Base-by-base conservation (phyloP, 2,797 vertebrate genomes). In the Notamacropus eugenii region DNA sequence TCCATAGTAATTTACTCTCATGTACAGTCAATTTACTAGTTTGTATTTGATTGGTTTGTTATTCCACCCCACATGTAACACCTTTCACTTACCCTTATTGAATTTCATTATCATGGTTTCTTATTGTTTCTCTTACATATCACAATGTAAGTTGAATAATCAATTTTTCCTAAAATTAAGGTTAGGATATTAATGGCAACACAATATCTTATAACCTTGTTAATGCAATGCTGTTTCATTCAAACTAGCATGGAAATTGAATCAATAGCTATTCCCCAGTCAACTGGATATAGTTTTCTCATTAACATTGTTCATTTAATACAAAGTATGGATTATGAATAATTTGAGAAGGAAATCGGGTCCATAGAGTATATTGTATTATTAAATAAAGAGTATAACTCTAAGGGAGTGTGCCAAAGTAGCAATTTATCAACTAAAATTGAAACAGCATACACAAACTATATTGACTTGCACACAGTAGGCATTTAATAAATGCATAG, bases 221-320 rank as follows among this genome's bases (percentile, higher is more conserved):
- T 94, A 96, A 94, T 82, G 54, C 62, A 90, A 96, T 90, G 55
- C 92, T 82, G 50, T 31, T 94, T 97, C 93, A 93, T 95, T 97
- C 96, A 97, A 97, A 98, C 93, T 97, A 97, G 96, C 90, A 97
- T 96, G 96, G 93, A 96, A 96, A 98, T 97, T 28, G 6, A 98
- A 97, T 97, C 95, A 97, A 97, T 93, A 97, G 92, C 96, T 97
- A 97, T 97, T 97, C 95, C 97, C 94, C 54, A 95, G 97, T 91
- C 95, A 97, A 94, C 96, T 92, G 96, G 92, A 97, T 97, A 96
- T 55, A 92, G 91, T 96, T 98, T 96, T 96, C 97, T 97, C 96
- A 98, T 98, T 97, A 98, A 97, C 97, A 97, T 96, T 97, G 97
- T 96, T 97, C 97, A 96, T 96, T 97, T 98, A 97, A 98, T 96